Conservation (phyloP, 2,797 vertebrate genomes). For the Aeoliscus strigatus region DNA sequence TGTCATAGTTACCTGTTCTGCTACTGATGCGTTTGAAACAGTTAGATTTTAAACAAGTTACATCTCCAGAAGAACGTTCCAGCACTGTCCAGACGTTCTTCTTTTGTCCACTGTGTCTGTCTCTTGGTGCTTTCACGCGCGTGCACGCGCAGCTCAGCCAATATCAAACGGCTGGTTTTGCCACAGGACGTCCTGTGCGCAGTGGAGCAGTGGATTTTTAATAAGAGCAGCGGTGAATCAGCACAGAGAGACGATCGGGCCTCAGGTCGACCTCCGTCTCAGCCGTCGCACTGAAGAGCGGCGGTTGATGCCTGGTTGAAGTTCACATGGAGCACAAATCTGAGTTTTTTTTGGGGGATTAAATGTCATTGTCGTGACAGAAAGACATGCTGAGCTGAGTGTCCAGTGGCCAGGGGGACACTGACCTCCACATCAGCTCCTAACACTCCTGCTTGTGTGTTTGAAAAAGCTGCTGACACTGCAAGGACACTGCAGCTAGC, state of each 20-base stretch:
- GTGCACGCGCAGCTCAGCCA: slow-evolving; percentile 13
- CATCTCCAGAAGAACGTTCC: too few relatives aligned
- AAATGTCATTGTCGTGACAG: slow-evolving; percentile 29
- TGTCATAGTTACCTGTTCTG: too few relatives aligned
- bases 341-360: slow-evolving; percentile 25
- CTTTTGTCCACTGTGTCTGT: slow-evolving; percentile 1
- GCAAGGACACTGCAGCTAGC: slow-evolving; percentile 22
- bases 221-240: slow-evolving; percentile 58
- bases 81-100: too few relatives aligned
- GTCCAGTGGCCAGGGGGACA: slow-evolving; percentile 15
- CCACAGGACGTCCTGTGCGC: slow-evolving; percentile 50
- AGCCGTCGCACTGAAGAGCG: slow-evolving; percentile 20
- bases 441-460: slow-evolving; percentile 21
- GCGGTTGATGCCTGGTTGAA: slow-evolving; percentile 24
- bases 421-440: slow-evolving; percentile 17
- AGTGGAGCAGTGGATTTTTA: slow-evolving; percentile 52
- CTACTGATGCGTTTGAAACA: too few relatives aligned
- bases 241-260: slow-evolving; percentile 37
- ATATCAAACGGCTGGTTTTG: slow-evolving; percentile 31
- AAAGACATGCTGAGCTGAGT: slow-evolving; percentile 14
- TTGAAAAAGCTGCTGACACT: slow-evolving; percentile 31
- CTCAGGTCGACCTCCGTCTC: slow-evolving; percentile 38
- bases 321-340: slow-evolving; percentile 39
- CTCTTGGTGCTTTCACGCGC: slow-evolving; percentile 17
- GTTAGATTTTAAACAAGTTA: too few relatives aligned